Conservation (phyloP, 2,113 vertebrate species). For the Pelusios castaneus region DNA sequence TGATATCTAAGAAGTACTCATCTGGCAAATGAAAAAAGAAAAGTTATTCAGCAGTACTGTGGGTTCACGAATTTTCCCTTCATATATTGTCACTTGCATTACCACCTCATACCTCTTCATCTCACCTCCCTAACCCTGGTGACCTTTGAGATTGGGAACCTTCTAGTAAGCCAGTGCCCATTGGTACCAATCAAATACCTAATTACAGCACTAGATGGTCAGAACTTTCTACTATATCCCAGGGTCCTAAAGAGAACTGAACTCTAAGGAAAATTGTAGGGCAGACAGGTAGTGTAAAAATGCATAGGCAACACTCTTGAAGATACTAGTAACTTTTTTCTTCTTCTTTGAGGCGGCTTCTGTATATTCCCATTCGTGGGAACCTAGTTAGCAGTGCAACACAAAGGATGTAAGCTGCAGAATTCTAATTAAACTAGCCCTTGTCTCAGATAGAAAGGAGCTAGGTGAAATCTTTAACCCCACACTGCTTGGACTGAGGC, state of each 20-base stretch:
- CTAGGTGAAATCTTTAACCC: constrained; percentile 51
- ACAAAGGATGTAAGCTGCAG: neutral
- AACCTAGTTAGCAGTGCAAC: constrained; percentile 30
- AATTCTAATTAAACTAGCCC: neutral
- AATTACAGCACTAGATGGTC: neutral
- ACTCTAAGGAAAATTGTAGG: neutral
- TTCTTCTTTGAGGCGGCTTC: constrained; percentile 44
- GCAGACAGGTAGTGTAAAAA: neutral
- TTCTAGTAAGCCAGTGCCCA: constrained; percentile 2
- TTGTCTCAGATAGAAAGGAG: constrained; percentile 42
- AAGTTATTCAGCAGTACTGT: neutral
- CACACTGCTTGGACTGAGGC: constrained; percentile 15
- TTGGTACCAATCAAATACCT: neutral
- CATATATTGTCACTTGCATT: neutral
- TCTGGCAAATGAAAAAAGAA: neutral
- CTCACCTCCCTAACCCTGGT: neutral
- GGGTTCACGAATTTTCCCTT: neutral
- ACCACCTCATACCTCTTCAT: neutral
- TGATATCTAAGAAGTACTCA: neutral
- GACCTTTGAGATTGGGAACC: neutral
- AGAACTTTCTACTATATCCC: neutral
- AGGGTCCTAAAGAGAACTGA: neutral
- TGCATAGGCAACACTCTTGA: neutral
- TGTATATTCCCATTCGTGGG: neutral
- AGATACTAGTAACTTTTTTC: constrained; percentile 3